phyloP scores from a whole-genome alignment of 2,888 invertebrate species.

The Drosophila mimetica region DNA sequence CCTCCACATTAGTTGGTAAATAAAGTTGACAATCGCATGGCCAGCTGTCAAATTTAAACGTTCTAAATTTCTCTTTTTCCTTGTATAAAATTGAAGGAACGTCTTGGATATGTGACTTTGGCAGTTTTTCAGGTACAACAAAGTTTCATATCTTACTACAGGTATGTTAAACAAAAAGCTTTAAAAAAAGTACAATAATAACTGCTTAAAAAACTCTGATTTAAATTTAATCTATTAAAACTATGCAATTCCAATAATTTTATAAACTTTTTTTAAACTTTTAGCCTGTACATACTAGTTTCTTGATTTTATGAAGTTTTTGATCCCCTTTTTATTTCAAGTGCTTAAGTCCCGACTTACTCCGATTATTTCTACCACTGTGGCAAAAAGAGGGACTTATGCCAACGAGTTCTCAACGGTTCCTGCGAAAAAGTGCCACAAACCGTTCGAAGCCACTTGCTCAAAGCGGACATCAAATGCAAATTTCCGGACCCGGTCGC shows the following conservation, averaged over 20 bases:
- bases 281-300: no score
- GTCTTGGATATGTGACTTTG: not conserved
- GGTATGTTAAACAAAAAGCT: no score
- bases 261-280: no score
- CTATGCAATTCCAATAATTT: no score
- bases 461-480: constrained; percentile 43
- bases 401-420: constrained; percentile 2
- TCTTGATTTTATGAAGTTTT: no score
- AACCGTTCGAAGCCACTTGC: constrained; percentile 13
- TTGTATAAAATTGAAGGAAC: not conserved
- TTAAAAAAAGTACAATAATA: no score
- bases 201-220: no score
- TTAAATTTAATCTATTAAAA: no score
- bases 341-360: not conserved
- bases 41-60: not conserved
- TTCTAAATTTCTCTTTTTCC: not conserved
- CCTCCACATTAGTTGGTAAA: not conserved
- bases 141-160: not conserved
- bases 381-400: not conserved
- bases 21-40: not conserved
- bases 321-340: no score
- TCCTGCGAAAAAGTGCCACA: constrained; percentile 5
- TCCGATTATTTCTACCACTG: not conserved
- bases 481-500: constrained; percentile 35
- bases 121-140: not conserved